These are phyloP conservation scores for Neodiprion pinetum DNA, from an alignment of 1,140 invertebrate genomes.

Conservation along the genomic window DNA sequence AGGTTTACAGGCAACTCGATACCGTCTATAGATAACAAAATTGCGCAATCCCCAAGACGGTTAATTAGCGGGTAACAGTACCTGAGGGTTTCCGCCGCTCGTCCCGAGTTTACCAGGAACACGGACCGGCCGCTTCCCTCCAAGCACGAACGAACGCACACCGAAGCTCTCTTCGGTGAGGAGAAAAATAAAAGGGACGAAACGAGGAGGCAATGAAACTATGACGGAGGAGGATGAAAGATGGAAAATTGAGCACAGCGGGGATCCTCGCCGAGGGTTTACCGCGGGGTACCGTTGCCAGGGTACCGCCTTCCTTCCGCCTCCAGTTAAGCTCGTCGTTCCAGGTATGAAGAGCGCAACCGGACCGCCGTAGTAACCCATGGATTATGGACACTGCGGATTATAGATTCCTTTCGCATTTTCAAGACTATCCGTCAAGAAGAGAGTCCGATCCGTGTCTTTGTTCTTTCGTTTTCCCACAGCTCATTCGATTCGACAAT, in stretches of 20 bases:
- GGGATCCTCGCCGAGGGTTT: neutral
- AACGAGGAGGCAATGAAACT: neutral
- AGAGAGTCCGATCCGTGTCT: no score
- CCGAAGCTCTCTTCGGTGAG: neutral
- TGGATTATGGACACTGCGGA: no score
- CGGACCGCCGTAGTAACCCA: neutral
- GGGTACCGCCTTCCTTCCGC: neutral
- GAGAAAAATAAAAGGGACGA: neutral
- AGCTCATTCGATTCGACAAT: no score
- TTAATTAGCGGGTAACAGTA: conserved; percentile 1
- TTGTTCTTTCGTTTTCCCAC: no score
- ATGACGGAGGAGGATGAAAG: neutral
- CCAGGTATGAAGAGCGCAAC: neutral
- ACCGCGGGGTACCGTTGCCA: conserved; percentile 3
- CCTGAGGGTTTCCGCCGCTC: neutral
- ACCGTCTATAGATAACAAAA: neutral
- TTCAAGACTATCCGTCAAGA: neutral
- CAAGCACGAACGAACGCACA: no score
- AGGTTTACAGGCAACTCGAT: neutral
- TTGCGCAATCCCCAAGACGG: neutral
- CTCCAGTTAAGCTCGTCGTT: neutral
- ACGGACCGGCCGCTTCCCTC: neutral
- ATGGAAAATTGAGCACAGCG: conserved; percentile 2
- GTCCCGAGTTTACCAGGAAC: neutral
- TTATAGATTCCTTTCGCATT: neutral